Evolutionary conservation across 35 echinoderm and acorn worm genomes (phyloP), one percentile per base, ranked within the genome.

Genomic region (Heliocidaris tuberculata): DNA sequence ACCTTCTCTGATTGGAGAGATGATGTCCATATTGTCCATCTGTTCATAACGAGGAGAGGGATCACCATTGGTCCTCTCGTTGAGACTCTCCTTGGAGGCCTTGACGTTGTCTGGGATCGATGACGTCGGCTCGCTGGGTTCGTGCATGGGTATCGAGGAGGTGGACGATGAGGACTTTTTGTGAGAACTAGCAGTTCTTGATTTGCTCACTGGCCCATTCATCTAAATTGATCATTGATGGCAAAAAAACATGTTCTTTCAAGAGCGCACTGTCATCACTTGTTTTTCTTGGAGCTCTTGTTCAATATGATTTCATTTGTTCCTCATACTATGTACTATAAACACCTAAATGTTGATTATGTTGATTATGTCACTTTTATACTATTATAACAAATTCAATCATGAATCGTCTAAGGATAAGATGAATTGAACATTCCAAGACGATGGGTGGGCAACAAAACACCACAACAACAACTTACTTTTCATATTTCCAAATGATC

Each of bases 1-100:
- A 96, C 95, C 95, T 89, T 96, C 95, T 90, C 95, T 96, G 30
- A 96, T 86, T 56, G 95, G 95, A 24, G 95, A 96, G 31, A 96
- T 96, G 86, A 96, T 89, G 56, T 96, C 95, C 92, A 94, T 85
- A 50, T 93, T 96, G 32, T 96, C 95, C 19, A 96, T 47, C 31
- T 47, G 78, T 11, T 96, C 85, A 17, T 94, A 35, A 6, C 78
- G 24, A 1, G 92, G 92, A 87, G 93, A 52, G 16, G 92, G n/a
- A 21, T 92, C 54, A 13, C 65, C 54, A 35, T 95, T 59, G 21
- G 49, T 59, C 30, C 32, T 90, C 31, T 65, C 87, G 21, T 90
- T 92, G 2, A 71, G 21, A 47, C 78, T 94, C 47, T 94, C 78
- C 32, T 86, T 94, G 9, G 93, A 94, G 31, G 92, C 61, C 24